Base-by-base conservation (phyloP, 37 sponge, comb jelly and placozoan genomes). In the Hormiphora californensis region DNA sequence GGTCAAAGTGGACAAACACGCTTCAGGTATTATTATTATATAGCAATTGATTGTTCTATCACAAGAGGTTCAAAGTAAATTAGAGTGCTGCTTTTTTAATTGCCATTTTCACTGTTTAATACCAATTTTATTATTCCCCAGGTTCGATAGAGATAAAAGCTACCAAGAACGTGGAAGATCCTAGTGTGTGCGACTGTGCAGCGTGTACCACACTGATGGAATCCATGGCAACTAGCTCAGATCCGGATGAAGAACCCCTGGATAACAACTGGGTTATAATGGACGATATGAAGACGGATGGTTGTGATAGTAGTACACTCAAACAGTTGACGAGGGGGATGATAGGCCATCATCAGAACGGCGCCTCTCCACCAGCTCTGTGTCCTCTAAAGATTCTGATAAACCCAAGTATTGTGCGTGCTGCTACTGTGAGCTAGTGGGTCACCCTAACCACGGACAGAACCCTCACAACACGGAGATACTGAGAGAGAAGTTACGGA, bases 391-490 rank as follows among this genome's bases (percentile, higher is more conserved):
- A 17, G 81, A 73, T 28, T 73, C 81, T 7, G 81, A 73, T 46
- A 73, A 73, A 36, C 81, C 81, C 2, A 73, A 73, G 44, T 73
- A 73, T 46, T 73, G 81, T 17, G 81, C 81, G 41, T 73, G 81
- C 25, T 73, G 81, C 27, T 73, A 73, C 81, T 73, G 81, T 17
- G 81, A 73, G 38, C 81, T 73, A 4, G 81, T 73, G 5, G 81
- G 81, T 1, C 41, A 39, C 25, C 81, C 81, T 1, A 73, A 73
- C 46, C 35, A 36, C 68, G 81, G 30, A 43, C 81, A 73, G 38
- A 73, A 73, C 81, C 23, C 81, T n/a, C 81, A 73, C 81, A 73
- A 73, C 44, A 43, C 40, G 27, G 81, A 73, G 46, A 73, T 73
- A 4, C 38, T 73, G 5, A 43, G 81, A 11, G 81, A 73, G 46